Evolutionary conservation across 2,797 vertebrate species (phyloP).

Genomic region (Hipposideros larvatus): DNA sequence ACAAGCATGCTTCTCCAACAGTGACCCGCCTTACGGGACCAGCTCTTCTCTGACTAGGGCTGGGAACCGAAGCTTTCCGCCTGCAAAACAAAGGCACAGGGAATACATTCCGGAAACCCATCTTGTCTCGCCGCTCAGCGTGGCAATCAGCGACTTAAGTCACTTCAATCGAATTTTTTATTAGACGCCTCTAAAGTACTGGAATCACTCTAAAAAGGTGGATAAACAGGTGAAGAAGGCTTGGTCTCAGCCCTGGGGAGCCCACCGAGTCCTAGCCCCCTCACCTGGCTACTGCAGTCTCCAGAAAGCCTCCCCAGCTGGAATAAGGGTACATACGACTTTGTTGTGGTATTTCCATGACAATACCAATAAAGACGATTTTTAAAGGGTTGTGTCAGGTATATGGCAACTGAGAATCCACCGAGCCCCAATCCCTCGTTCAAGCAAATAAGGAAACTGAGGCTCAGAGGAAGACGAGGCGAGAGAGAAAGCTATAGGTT

Average conservation of each 20-base stretch:
- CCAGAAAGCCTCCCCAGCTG: not conserved
- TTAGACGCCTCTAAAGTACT: not conserved
- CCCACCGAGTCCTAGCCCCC: not conserved
- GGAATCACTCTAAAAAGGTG: not conserved
- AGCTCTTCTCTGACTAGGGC: not conserved
- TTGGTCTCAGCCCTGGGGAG: too few relatives aligned
- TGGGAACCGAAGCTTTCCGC: not conserved
- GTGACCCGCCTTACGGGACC: not conserved
- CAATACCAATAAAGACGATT: not conserved
- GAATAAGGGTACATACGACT: not conserved
- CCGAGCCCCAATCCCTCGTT: rapidly evolving
- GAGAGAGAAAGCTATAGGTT: rapidly evolving
- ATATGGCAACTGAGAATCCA: not conserved
- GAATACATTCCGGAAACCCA: not conserved
- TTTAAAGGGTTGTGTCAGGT: not conserved
- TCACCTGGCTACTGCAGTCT: too few relatives aligned
- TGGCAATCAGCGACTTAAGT: not conserved
- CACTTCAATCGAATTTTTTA: not conserved
- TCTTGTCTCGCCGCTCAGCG: not conserved
- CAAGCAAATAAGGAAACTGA: not conserved
- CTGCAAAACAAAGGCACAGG: not conserved
- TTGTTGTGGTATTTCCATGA: not conserved
- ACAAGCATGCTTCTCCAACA: rapidly evolving
- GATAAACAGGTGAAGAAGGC: too few relatives aligned
- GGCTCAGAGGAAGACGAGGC: not conserved